Base-by-base conservation (phyloP, 2,797 vertebrate genomes). In the Chelidonichthys spinosus region DNA sequence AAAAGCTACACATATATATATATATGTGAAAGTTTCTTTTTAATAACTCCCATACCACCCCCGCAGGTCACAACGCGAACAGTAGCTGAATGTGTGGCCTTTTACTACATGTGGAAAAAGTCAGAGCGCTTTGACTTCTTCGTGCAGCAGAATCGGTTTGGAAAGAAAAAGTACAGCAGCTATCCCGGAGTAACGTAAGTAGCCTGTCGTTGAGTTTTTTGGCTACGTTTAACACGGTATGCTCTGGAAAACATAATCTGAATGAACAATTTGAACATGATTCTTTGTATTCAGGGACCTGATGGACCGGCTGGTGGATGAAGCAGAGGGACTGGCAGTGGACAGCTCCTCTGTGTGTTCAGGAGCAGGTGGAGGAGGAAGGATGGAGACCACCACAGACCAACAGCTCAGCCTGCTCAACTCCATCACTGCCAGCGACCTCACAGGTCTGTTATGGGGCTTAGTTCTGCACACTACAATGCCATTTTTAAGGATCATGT, bases 21-120 rank as follows among this genome's bases (percentile, higher is more conserved):
- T 6, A 33, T 56, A 18, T 40, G 0, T 55, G 6, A 55, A 11
- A 6, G 7, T n/a, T 73, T 60, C 14, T 52, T 60, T n/a, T 39
- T 8, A 43, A 2, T 53, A 0, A 1, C 6, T 2, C 13, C 11
- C 13, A 43, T 36, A 11, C 1, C 13, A 8, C 5, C 17, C 39
- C 8, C 8, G 17, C 80, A 99, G 98, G 97, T 99, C 82, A 95
- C 94, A 84, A 96, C 95, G 69, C 94, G 97, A 90, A 97, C 97
- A 2, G 98, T 99, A 73, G 96, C 97, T 40, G 98, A 99, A 90
- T 99, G 98, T 91, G 98, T 99, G 55, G 96, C 97, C 2, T 99
- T 99, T 93, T 99, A 99, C 90, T 99, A 99, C 87, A 97, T 98
- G 96, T 99, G 98, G 98, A 99, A 99, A 44, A 99, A 99, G 92